A percentile compares a stretch with the other conserved stretches of the same genome.
Evolutionary conservation across 2,888 invertebrate species (phyloP).

Genomic region (Ethmia dodecea): DNA sequence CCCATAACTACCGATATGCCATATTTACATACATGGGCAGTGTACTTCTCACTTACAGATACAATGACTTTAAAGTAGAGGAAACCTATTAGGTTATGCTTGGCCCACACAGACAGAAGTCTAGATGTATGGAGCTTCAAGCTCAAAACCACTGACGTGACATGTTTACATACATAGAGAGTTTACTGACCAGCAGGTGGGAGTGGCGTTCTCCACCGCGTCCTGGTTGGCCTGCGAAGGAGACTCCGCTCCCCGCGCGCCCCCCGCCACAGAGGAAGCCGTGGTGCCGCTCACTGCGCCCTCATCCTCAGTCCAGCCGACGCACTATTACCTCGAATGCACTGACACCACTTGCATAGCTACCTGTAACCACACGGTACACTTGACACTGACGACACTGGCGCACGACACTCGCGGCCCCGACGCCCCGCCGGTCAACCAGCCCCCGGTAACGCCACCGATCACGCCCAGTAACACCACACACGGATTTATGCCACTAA

Average conservation of each 20-base stretch:
- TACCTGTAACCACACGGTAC: constrained; percentile 61
- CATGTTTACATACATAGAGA: no score
- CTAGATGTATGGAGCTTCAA: no score
- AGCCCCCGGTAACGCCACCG: constrained; percentile 21
- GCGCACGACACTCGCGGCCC: constrained; percentile 11
- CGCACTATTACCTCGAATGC: constrained; percentile 70
- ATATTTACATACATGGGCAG: no score
- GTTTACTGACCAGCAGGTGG: constrained; percentile 73
- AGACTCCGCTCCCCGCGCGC: constrained; percentile 77
- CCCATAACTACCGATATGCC: no score
- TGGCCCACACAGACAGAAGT: no score
- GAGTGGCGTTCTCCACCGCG: constrained; percentile 72
- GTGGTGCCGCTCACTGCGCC: constrained; percentile 77
- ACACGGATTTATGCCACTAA: constrained; percentile 61
- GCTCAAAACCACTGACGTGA: no score
- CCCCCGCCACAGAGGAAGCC: constrained; percentile 73
- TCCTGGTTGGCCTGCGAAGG: constrained; percentile 76
- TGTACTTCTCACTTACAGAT: no score
- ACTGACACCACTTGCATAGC: constrained; percentile 72
- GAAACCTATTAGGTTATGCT: no score
- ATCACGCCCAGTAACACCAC: constrained; percentile 62
- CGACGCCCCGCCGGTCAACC: constrained; percentile 14
- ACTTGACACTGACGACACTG: constrained; percentile 18
- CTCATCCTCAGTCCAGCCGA: constrained; percentile 76
- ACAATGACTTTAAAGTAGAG: no score